Evolutionary conservation across 2,888 invertebrate genomes (phyloP), one percentile per base, ranked within the genome.

Genomic region (Ormyrus nitidulus): DNA sequence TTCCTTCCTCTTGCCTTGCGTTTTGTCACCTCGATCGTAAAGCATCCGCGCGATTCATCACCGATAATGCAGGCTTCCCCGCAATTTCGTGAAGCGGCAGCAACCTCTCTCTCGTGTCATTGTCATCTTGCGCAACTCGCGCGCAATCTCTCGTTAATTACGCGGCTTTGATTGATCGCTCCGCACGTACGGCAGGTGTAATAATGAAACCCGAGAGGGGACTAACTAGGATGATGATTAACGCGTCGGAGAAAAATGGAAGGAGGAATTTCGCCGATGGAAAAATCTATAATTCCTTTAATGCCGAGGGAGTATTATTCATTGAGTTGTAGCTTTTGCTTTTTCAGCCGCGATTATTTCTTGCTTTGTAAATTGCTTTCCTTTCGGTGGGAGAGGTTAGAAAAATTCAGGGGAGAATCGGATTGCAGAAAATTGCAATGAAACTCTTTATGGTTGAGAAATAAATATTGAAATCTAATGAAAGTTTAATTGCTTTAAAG

Each of bases 151-250:
- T 76, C 71, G 66, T 76, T 80, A 80, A 76, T 80, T 80, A 80
- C 61, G 11, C 56, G 62, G 19, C 74, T 84, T 85, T 86, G 87
- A 88, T 88, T 87, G 85, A 88, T 87, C 84, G 85, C 86, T 83
- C 75, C 77, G 78, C 80, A 77, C 75, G 79, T 80, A 79, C 82
- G 80, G 82, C 82, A 83, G 79, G 77, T 77, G 82, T 82, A 84
- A 85, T 86, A 87, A 86, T 84, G 85, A 83, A 85, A 84, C 82
- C 82, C 79, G 77, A 80, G 80, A 83, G 82, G 65, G 74, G 62
- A 76, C 85, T 86, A 86, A 87, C 85, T 86, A 86, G 84, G 84
- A 86, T 83, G 85, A 81, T 81, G 81, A 81, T 79, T 81, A 85
- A 80, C 82, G 75, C 65, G 78, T 77, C n/a, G 75, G 62, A 74